Evolutionary conservation across 1,140 invertebrate species (phyloP), one percentile per base, ranked within the genome.

Genomic region (Acromyrmex heyeri): DNA sequence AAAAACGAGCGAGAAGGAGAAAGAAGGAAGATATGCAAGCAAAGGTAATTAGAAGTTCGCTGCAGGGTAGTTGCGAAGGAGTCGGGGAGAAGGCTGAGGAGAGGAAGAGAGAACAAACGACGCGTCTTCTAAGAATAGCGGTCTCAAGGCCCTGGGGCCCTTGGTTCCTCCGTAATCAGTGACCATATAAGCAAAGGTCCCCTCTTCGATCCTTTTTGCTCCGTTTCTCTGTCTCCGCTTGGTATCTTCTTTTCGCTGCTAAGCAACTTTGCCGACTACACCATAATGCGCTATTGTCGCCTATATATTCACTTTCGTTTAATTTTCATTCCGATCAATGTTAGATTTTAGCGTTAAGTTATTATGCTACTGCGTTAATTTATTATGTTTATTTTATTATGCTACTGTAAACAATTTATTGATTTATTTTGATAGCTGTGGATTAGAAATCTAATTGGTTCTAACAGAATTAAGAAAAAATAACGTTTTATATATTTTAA

Each of bases 41-140:
- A 69, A 77, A 88, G 91, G 90, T 93, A 93, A 93, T 93, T 93
- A 93, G 92, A 90, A 92, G 91, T 86, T 87, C 85, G 90, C 91
- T 88, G 91, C 77, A 91, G 82, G 87, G 89, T 76, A 88, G 38
- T 44, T 59, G 61, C 69, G 50, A 50, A 79, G 77, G 53, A 75
- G 78, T 79, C 69, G 34, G 86, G 73, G 61, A 70, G 85, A 62
- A 61, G 10, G 55, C 64, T 70, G 53, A 61, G 55, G 48, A 1
- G 76, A 73, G 48, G 53, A 62, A 82, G 69, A 76, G 89, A 76
- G 75, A 79, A 16, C 12, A 50, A 61, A 75, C 76, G 87, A 77
- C 82, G 77, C 78, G 85, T 91, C 85, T 91, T 92, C 91, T 92
- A 92, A 92, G 90, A 92, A 92, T 92, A 92, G 91, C 92, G 92